Evolutionary conservation across 2,888 invertebrate species (phyloP), one percentile per base, ranked within the genome.

Genomic region (Dorcus hopei): DNA sequence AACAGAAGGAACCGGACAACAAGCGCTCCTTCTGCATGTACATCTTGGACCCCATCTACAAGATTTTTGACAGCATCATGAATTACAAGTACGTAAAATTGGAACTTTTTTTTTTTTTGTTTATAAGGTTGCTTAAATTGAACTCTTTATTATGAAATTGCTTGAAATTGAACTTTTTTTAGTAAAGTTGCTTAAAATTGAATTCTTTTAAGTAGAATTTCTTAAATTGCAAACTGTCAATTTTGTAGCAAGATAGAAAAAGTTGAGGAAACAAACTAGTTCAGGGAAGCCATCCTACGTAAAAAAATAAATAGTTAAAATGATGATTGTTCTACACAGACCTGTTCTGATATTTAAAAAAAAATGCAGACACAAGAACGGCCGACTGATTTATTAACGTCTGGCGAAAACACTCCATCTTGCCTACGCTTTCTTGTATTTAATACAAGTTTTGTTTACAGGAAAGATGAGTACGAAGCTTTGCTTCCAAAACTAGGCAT

Each of bases 11-110:
- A 75, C 80, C 81, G 1, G 95, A 93, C 62, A 93, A 95, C 86
- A 95, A 95, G 80, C 90, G 99, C 72, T 97, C 98, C 0, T 99
- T 99, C 89, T 93, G 91, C 80, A 96, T 97, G 91, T 99, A 98
- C 81, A 94, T 99, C 73, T 82, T 99, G 79, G 96, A 97, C 77
- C 99, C 99, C 62, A 98, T 99, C 81, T 99, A 97, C 86, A 96
- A 97, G 82, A 85, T 91, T 47, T 91, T 92, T 74, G 87, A 90
- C 72, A 83, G 85, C 67, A 88, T 91, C 69, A 79, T 79, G 79
- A 79, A 79, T 65, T 79, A 79, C 73, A 77, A 73, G 77, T 77
- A 68, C 67, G 70, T 65, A 19, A 47, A 16, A 23, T 53, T 5
- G 11, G 1, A 5, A 26, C 5, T 1, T 1, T 33, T 33, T 33